phyloP scores from a whole-genome alignment of 1,140 invertebrate genomes.

The Drosophila carrolli region DNA sequence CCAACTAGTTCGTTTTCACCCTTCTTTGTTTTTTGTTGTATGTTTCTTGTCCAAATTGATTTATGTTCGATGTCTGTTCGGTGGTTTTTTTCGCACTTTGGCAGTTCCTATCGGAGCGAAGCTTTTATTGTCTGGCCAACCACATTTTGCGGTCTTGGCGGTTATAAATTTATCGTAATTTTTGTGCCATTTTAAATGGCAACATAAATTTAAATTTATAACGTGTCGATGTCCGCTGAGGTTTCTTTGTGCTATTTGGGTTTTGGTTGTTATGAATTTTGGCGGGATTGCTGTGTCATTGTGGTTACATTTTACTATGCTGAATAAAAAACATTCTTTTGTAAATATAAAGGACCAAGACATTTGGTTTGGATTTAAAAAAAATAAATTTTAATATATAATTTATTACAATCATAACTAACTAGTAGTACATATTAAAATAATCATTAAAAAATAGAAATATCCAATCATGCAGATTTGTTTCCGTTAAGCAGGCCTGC shows the following conservation, averaged over 20 bases:
- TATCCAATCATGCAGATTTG: no score
- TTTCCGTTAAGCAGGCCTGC: no score
- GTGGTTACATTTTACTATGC: not conserved
- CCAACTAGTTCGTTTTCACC: conserved; percentile 31
- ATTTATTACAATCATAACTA: no score
- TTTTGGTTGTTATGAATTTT: not conserved
- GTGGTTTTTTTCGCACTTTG: conserved; percentile 28
- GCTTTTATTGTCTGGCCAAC: conserved; percentile 70
- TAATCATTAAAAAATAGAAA: no score
- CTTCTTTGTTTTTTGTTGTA: conserved; percentile 23
- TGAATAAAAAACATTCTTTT: no score
- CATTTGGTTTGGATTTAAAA: no score
- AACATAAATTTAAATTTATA: conserved; percentile 76
- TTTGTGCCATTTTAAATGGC: conserved; percentile 65
- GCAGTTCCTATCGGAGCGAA: conserved; percentile 32
- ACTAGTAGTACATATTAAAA: no score
- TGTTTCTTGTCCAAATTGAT: conserved; percentile 72
- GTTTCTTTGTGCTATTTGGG: conserved; percentile 6
- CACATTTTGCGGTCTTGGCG: conserved; percentile 69
- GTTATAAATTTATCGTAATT: conserved; percentile 81
- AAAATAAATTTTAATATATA: no score
- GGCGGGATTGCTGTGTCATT: no score
- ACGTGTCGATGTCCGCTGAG: conserved; percentile 61
- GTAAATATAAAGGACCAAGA: no score
- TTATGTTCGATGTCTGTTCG: conserved; percentile 53